Conservation (phyloP, 2,797 vertebrate genomes). For the Channallabes apus region DNA sequence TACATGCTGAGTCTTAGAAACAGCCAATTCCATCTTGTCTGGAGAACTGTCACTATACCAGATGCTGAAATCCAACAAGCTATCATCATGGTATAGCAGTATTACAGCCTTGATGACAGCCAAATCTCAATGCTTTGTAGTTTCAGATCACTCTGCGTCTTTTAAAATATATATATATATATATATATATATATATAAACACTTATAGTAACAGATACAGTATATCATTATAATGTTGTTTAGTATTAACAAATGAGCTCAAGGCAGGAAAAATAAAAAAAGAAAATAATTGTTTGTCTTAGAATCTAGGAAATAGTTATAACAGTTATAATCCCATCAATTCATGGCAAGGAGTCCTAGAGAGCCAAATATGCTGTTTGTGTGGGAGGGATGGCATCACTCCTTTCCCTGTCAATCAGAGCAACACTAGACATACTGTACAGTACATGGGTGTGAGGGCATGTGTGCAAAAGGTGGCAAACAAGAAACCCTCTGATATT, state of each 20-base stretch:
- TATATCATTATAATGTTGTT: too few species aligned
- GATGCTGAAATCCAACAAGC: conserved; percentile 8
- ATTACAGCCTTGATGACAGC: neutral
- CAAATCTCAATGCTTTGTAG: neutral
- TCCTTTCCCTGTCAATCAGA: neutral
- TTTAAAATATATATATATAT: too few species aligned
- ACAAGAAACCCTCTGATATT: neutral
- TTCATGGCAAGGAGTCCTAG: neutral
- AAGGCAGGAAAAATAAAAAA: neutral
- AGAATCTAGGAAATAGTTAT: neutral
- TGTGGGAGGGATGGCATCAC: neutral
- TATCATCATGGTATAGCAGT: neutral
- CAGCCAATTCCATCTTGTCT: neutral
- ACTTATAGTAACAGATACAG: neutral
- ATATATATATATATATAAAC: too few species aligned
- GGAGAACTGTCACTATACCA: neutral
- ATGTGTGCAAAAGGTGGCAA: neutral
- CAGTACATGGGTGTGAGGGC: neutral
- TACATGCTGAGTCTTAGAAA: neutral
- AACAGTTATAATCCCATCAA: neutral
- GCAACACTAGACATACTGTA: neutral
- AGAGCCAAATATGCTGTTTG: neutral
- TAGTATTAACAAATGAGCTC: neutral
- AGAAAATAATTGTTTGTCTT: neutral
- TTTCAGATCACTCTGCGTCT: too few species aligned